These are phyloP conservation scores for Criorhina ranunculi DNA, from an alignment of 2,888 invertebrate species.

Conservation along the genomic window DNA sequence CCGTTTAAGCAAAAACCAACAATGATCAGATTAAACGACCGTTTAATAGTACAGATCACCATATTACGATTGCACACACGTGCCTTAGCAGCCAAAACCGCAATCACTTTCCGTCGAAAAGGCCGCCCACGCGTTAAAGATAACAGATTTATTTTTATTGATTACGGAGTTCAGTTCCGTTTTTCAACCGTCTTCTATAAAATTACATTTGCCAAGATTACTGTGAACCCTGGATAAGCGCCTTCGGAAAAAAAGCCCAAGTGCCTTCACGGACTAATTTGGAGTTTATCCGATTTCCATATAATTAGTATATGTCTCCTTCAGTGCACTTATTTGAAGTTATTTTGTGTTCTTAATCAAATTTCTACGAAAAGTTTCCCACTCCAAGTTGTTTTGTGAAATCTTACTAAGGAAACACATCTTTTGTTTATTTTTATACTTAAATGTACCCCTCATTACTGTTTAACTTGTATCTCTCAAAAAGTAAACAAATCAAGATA, in stretches of 20 bases:
- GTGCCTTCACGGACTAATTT: constrained; percentile 1
- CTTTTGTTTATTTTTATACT: not conserved
- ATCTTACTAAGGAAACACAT: not conserved
- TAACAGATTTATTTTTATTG: no score
- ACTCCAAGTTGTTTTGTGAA: not conserved
- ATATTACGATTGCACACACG: no score
- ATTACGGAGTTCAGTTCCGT: no score
- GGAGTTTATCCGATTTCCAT: constrained; percentile 10
- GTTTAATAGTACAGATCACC: no score
- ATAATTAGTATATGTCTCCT: constrained; percentile 2
- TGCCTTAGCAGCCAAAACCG: no score
- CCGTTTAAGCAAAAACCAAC: no score
- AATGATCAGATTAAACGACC: no score
- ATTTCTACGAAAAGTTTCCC: not conserved
- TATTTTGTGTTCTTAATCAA: constrained; percentile 14
- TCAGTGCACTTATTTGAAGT: constrained; percentile 35
- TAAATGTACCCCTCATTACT: not conserved
- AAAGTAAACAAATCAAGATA: constrained; percentile 41
- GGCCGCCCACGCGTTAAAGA: no score
- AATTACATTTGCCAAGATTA: constrained; percentile 49
- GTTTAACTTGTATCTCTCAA: constrained; percentile 18
- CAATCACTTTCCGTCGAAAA: no score
- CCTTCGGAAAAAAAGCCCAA: not conserved
- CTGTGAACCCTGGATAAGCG: constrained; percentile 7
- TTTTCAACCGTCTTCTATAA: not conserved